Base-by-base conservation (phyloP, 1,140 invertebrate species). In the Grapholita molesta region DNA sequence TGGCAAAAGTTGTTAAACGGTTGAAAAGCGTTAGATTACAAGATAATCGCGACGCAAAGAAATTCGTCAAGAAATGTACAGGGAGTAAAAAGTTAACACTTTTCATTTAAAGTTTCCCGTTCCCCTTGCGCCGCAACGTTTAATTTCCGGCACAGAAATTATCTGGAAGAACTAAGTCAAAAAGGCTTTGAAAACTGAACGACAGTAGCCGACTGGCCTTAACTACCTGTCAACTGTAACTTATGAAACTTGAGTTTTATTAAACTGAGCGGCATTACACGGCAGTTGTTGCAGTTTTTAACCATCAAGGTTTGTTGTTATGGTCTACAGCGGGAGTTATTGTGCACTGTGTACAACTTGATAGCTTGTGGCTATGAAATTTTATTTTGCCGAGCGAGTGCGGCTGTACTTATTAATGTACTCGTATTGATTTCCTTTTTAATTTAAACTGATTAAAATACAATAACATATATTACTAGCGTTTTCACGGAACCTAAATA, bases 71-170 rank as follows among this genome's bases (percentile, higher is more conserved):
- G 77, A 70, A 80, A 75, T 68, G 70, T 61, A 61, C 55, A 74
- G 72, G 69, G 68, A 74, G 71, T 77, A 68, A 70, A 75, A 64
- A 80, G 74, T 78, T 77, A 79, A 82, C 79, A 82, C 73, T 86
- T 84, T 82, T 78, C 81, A 82, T 82, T 84, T 80, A 83, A 84
- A 84, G 74, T 86, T 86, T 80, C 74, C 75, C 76, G 73, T 76
- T 80, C 76, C 69, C 32, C 75, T 69, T 72, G 64, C 65, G 76
- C 73, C 70, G 74, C 78, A 79, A 77, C 78, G 80, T 86, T 85
- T 86, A 86, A 86, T 84, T 86, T 86, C 84, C 82, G 80, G 69
- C 48, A 61, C 69, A 77, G 79, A 78, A 80, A 83, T 83, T 79
- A 86, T 84, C 78, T 80, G 76, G 77, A 75, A 74, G 70, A 75